Conservation (phyloP, 1,140 invertebrate genomes). For the Pemphigus obesinymphae region DNA sequence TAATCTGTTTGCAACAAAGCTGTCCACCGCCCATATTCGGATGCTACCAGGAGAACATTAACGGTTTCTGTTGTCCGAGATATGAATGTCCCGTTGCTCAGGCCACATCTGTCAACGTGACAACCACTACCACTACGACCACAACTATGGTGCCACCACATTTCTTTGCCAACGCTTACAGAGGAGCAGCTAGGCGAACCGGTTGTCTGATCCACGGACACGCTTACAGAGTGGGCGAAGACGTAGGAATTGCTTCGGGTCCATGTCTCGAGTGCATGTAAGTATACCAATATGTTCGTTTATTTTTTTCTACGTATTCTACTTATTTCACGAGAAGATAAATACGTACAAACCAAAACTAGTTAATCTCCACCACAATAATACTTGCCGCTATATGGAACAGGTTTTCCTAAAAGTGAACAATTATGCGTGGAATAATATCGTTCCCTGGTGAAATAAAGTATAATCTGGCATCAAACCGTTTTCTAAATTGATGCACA, state of each 20-base stretch:
- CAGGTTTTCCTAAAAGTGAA: too few relatives aligned
- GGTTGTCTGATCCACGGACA: conserved; percentile 80
- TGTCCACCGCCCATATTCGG: conserved; percentile 87
- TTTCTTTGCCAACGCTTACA: conserved; percentile 71
- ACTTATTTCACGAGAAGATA: too few relatives aligned
- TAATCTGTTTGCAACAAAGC: conserved; percentile 90
- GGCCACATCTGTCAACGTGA: conserved; percentile 70
- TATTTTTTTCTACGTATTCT: too few relatives aligned
- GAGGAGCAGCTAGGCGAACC: conserved; percentile 64
- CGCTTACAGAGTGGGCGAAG: conserved; percentile 76
- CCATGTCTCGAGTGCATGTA: conserved; percentile 89
- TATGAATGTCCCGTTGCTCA: conserved; percentile 88
- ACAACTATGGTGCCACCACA: conserved; percentile 79
- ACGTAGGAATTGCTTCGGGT: conserved; percentile 75
- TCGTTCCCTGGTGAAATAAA: too few relatives aligned
- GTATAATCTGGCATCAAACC: too few relatives aligned
- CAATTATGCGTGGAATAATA: too few relatives aligned
- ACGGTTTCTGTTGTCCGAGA: conserved; percentile 88
- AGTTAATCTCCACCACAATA: too few relatives aligned
- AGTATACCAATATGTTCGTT: conserved; percentile 53
- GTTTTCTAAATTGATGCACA: too few relatives aligned
- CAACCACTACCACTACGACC: conserved; percentile 76
- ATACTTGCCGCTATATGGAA: too few relatives aligned
- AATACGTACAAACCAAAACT: too few relatives aligned
- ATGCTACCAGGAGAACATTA: conserved; percentile 84